These are phyloP conservation scores for Matsumyia berberina DNA, from an alignment of 2,888 invertebrate genomes.

Conservation along the genomic window DNA sequence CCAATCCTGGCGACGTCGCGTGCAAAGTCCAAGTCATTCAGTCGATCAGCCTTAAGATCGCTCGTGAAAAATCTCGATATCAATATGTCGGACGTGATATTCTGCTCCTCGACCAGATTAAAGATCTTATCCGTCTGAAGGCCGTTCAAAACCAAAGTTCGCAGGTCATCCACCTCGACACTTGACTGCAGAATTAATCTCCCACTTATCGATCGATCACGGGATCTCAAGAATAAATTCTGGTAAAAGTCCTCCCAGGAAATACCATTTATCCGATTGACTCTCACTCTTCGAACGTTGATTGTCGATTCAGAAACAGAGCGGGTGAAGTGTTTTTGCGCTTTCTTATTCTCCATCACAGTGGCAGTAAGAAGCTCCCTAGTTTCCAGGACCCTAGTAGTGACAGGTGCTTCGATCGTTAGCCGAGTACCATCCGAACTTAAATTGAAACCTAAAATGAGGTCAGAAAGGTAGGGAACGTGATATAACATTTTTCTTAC, in stretches of 20 bases:
- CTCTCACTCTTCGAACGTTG: constrained; percentile 61
- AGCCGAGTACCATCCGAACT: constrained; percentile 64
- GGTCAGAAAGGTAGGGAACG: not conserved
- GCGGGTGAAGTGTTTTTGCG: constrained; percentile 37
- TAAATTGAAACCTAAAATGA: constrained; percentile 77
- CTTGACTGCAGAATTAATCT: constrained; percentile 79
- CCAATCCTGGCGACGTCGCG: constrained; percentile 81
- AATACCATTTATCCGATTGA: constrained; percentile 79
- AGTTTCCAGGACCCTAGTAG: constrained; percentile 78
- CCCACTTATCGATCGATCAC: constrained; percentile 79
- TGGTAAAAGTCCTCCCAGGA: constrained; percentile 80
- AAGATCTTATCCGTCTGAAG: constrained; percentile 79
- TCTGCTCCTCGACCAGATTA: constrained; percentile 80
- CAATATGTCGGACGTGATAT: constrained; percentile 79
- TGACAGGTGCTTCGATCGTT: constrained; percentile 75
- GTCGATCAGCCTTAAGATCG: constrained; percentile 77
- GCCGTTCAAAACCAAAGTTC: constrained; percentile 78
- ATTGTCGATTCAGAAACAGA: constrained; percentile 43
- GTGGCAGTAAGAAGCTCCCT: constrained; percentile 76
- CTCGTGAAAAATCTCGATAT: constrained; percentile 79
- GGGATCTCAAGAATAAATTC: constrained; percentile 79
- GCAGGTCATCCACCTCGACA: constrained; percentile 77
- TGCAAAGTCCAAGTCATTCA: constrained; percentile 81
- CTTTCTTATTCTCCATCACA: constrained; percentile 24
- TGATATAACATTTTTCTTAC: constrained; percentile 69